These are phyloP conservation scores for Scolanthus callimorphus DNA, from an alignment of 92 coral and sea anemone species.

Conservation along the genomic window DNA sequence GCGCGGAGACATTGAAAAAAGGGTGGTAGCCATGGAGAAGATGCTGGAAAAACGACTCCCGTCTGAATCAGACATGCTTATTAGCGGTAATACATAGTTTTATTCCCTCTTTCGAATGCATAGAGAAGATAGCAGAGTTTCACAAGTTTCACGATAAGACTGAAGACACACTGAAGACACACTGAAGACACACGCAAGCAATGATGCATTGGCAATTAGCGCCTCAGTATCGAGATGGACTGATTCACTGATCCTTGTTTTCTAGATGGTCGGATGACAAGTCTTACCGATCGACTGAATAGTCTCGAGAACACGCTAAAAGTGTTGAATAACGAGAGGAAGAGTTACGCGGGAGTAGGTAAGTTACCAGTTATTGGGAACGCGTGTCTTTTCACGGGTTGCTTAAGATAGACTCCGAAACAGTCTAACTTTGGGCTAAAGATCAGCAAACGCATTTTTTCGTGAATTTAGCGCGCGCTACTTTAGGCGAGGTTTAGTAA, in stretches of 20 bases:
- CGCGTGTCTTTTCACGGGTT: too few species aligned
- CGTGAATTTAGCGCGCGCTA: too few species aligned
- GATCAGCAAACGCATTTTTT: too few species aligned
- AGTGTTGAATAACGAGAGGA: slow-evolving; percentile 3
- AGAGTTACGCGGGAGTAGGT: slow-evolving; percentile 17
- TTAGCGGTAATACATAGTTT: slow-evolving; percentile 31
- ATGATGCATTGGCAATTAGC: neutral
- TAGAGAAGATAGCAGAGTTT: too few species aligned
- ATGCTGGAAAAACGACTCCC: slow-evolving; percentile 12
- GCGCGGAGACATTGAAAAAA: neutral
- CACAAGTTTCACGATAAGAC: too few species aligned
- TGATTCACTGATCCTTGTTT: neutral
- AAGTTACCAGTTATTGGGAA: too few species aligned
- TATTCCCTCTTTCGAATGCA: too few species aligned
- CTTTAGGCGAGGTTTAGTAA: too few species aligned
- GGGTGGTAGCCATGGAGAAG: slow-evolving; percentile 10
- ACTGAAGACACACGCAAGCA: too few species aligned
- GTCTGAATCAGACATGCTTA: slow-evolving; percentile 7
- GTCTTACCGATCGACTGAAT: slow-evolving; percentile 7
- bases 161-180: too few species aligned
- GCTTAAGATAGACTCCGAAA: too few species aligned
- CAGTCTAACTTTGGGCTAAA: too few species aligned
- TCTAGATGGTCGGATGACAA: slow-evolving; percentile 30
- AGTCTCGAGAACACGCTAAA: slow-evolving; percentile 8
- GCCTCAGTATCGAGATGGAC: neutral